These are phyloP conservation scores for Montipora foliosa DNA, from an alignment of 64 coral and sea anemone species.

Conservation along the genomic window DNA sequence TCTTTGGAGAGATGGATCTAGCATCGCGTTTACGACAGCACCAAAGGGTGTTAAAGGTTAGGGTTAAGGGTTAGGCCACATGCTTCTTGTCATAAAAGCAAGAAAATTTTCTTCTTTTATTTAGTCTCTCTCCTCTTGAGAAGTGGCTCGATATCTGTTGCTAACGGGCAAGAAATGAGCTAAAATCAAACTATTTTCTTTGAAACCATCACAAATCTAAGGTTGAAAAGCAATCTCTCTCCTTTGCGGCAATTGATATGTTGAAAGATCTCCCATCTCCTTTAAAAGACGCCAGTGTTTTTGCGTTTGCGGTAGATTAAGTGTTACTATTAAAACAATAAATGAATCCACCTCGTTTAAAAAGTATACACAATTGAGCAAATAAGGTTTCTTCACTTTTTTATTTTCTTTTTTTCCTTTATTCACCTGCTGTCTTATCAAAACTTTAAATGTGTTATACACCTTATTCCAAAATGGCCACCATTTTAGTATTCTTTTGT, in stretches of 20 bases:
- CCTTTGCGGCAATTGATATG: conserved; percentile 29
- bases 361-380: background rate
- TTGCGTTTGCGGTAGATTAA: conserved; percentile 7
- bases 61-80: too few relatives aligned
- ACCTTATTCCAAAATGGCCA: too few relatives aligned
- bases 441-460: background rate
- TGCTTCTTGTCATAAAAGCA: too few relatives aligned
- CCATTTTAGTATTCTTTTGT: too few relatives aligned
- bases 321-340: background rate
- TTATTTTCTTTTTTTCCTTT: background rate
- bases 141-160: too few relatives aligned
- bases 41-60: too few relatives aligned
- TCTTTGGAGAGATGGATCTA: too few relatives aligned
- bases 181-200: too few relatives aligned
- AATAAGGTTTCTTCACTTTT: background rate
- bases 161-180: too few relatives aligned
- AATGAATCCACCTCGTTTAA: background rate
- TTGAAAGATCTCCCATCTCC: conserved; percentile 26
- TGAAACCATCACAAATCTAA: background rate
- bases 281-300: conserved; percentile 25
- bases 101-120: too few relatives aligned
- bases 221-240: conserved; percentile 47
- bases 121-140: too few relatives aligned
- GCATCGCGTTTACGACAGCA: too few relatives aligned
- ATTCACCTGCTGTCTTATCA: background rate